These are phyloP conservation scores for Lophius piscatorius DNA, from an alignment of 2,113 vertebrate genomes.

Conservation along the genomic window DNA sequence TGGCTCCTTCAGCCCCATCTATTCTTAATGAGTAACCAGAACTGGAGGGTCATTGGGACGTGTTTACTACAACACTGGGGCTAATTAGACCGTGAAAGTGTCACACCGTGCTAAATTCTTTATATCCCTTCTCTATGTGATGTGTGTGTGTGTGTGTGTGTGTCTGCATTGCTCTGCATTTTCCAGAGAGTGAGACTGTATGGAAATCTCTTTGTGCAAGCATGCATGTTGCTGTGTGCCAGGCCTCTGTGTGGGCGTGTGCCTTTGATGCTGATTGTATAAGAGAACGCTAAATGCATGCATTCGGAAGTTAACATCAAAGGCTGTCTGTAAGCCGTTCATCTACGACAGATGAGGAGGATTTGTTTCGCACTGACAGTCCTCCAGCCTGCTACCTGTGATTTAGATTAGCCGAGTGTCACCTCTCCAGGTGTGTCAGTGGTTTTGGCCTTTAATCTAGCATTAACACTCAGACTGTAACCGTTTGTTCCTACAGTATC, in stretches of 20 bases:
- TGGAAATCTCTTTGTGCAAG: slow-evolving; percentile 28
- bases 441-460: slow-evolving; percentile 16
- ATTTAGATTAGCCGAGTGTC: slow-evolving; percentile 29
- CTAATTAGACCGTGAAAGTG: slow-evolving; percentile 77
- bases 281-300: slow-evolving; percentile 51
- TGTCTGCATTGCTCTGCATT: slow-evolving; percentile 8
- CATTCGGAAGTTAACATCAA: slow-evolving; percentile 45
- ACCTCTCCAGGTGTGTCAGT: slow-evolving; percentile 38
- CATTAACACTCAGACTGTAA: slow-evolving; percentile 6
- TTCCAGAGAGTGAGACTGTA: not conserved
- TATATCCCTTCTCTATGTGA: slow-evolving; percentile 43
- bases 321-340: slow-evolving; percentile 23
- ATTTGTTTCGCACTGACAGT: slow-evolving; percentile 9
- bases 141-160: slow-evolving; percentile 3
- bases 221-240: slow-evolving; percentile 38
- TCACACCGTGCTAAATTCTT: slow-evolving; percentile 73
- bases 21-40: slow-evolving; percentile 70
- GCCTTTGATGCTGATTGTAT: slow-evolving; percentile 58
- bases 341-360: not conserved
- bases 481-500: not conserved
- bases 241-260: slow-evolving; percentile 39
- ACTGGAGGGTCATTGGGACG: slow-evolving; percentile 64
- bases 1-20: slow-evolving; percentile 48
- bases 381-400: slow-evolving; percentile 15
- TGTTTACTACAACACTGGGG: slow-evolving; percentile 74